Percentiles rank a stretch among this genome's conserved stretches.
Evolutionary conservation across 2,113 vertebrate species (phyloP).

Genomic region (Carlito syrichta): DNA sequence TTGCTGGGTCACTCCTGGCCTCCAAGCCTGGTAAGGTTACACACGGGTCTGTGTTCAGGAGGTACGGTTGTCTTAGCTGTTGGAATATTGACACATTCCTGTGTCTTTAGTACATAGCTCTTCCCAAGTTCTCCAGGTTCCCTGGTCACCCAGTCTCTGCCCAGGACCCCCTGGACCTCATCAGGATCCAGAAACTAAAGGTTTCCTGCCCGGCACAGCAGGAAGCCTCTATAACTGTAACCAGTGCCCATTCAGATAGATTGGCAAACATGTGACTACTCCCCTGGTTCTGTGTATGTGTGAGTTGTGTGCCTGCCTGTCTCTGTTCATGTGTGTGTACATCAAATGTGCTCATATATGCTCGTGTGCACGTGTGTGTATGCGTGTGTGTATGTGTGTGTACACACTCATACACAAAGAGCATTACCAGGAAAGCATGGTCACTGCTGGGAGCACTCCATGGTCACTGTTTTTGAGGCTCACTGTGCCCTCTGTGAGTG

Average conservation of each 20-base stretch:
- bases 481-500: neutral
- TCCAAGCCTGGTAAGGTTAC: neutral
- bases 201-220: neutral
- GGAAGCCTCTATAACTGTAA: neutral
- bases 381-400: neutral
- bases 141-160: neutral
- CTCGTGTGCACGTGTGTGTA: accelerated
- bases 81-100: neutral
- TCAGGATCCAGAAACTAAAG: neutral
- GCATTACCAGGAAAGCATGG: neutral
- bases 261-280: neutral
- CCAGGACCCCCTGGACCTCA: neutral
- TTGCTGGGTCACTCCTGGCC: neutral
- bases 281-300: neutral
- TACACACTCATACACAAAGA: neutral
- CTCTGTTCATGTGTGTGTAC: neutral
- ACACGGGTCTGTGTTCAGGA: accelerated
- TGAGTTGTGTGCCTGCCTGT: neutral
- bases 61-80: accelerated
- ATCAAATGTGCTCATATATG: neutral
- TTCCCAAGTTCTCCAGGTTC: neutral
- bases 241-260: neutral
- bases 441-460: neutral
- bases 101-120: neutral
- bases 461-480: neutral